phyloP scores from a whole-genome alignment of 2,888 invertebrate species.

The Drosophila cognata region DNA sequence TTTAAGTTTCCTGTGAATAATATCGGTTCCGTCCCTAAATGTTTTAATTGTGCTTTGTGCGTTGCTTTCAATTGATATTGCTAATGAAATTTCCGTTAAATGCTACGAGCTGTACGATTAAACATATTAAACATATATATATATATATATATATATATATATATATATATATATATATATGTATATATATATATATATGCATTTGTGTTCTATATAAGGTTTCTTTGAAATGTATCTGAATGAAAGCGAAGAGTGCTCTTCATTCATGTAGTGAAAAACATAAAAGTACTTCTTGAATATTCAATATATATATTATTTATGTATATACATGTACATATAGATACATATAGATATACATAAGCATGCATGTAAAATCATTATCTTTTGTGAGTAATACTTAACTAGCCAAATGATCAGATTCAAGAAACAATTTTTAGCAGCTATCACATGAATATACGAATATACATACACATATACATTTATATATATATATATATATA shows the following conservation, averaged over 20 bases:
- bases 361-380: not conserved
- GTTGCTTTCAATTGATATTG: constrained; percentile 19
- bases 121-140: not conserved
- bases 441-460: constrained; percentile 60
- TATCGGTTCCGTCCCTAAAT: constrained; percentile 1
- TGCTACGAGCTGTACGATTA: constrained; percentile 17
- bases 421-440: constrained; percentile 29
- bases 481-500: not conserved
- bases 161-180: not conserved
- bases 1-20: not conserved
- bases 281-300: constrained; percentile 5
- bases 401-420: constrained; percentile 34
- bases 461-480: not conserved
- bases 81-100: constrained; percentile 38
- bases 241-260: constrained; percentile 7
- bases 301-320: constrained; percentile 6
- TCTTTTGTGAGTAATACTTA: constrained; percentile 25
- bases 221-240: constrained; percentile 10
- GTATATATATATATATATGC: constrained; percentile 11
- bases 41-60: constrained; percentile 37
- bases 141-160: not conserved
- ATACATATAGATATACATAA: not conserved
- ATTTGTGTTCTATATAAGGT: constrained; percentile 17
- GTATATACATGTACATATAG: not conserved
- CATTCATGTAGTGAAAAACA: not conserved